Conservation (phyloP, 2,888 invertebrate species). For the Andrena flavipes region DNA sequence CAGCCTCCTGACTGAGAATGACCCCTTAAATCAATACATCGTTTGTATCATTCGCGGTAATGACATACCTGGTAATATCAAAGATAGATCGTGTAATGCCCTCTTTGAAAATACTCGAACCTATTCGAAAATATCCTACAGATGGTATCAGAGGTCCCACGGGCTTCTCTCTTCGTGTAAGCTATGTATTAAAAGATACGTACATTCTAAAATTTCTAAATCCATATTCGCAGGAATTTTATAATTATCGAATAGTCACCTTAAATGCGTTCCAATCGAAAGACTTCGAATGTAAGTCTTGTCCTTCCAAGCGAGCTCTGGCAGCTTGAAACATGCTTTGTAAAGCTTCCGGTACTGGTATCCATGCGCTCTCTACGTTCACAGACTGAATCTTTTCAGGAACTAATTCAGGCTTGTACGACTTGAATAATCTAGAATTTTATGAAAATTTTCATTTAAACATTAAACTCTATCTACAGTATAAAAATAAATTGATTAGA, state of each 20-base stretch:
- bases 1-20: too few species aligned
- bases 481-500: too few species aligned
- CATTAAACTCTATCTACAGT: not conserved
- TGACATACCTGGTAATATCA: constrained; percentile 75
- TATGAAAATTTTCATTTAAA: not conserved
- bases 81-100: constrained; percentile 78
- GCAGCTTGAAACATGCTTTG: constrained; percentile 76
- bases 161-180: constrained; percentile 48
- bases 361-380: constrained; percentile 82
- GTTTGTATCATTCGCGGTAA: not conserved
- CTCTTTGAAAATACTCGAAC: constrained; percentile 76
- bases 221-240: not conserved
- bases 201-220: not conserved
- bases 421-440: constrained; percentile 79
- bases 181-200: constrained; percentile 26
- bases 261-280: constrained; percentile 73
- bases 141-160: constrained; percentile 75
- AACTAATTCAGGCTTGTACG: constrained; percentile 82
- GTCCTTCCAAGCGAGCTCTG: constrained; percentile 68
- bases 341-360: constrained; percentile 76
- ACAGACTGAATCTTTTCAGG: constrained; percentile 80
- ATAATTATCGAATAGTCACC: constrained; percentile 31
- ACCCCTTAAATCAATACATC: constrained; percentile 8
- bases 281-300: constrained; percentile 27
- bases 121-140: constrained; percentile 80